Evolutionary conservation across 2,797 vertebrate genomes (phyloP), one percentile per base, ranked within the genome.

Genomic region (Sebastes minor): DNA sequence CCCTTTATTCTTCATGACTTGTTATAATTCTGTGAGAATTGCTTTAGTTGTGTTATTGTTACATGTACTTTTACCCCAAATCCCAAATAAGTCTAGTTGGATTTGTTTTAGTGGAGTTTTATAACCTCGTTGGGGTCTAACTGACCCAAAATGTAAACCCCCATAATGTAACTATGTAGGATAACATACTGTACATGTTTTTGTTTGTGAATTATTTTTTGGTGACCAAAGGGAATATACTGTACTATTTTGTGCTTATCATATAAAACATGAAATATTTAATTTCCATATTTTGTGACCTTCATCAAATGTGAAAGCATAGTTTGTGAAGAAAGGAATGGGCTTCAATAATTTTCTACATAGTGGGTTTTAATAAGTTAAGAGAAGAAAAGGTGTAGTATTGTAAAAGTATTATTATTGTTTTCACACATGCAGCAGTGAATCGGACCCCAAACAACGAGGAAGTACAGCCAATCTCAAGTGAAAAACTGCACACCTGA

Each of bases 311-410:
- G 2, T 42, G 38, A 16, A 42, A 42, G 14, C 38, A 0, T 42
- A 42, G 38, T 42, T 0, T 42, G 38, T 42, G 38, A 42, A 0
- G 6, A 16, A 0, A 0, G 16, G 6, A 18, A 18, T 18, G 16
- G 42, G 42, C 42, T 46, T 46, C 16, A 46, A 8, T 46, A 4
- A 46, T 46, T 46, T 46, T 46, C 16, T 18, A 46, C 42, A 42
- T 42, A 42, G 38, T 42, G 14, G 38, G 38, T 42, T 42, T 42
- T 42, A 42, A 42, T 42, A 42, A 42, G 14, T 42, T 16, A 42
- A 42, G 14, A 42, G 0, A 42, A 42, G 38, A 42, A 42, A 42
- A 42, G 5, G 27, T 27, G 27, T 27, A 27, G 27, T 5, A 27
- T 27, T 27, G 27, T 27, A 27, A 27, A 49, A 49, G 46, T 49